These are phyloP conservation scores for Panorpa germanica DNA, from an alignment of 2,888 invertebrate genomes.

Conservation along the genomic window DNA sequence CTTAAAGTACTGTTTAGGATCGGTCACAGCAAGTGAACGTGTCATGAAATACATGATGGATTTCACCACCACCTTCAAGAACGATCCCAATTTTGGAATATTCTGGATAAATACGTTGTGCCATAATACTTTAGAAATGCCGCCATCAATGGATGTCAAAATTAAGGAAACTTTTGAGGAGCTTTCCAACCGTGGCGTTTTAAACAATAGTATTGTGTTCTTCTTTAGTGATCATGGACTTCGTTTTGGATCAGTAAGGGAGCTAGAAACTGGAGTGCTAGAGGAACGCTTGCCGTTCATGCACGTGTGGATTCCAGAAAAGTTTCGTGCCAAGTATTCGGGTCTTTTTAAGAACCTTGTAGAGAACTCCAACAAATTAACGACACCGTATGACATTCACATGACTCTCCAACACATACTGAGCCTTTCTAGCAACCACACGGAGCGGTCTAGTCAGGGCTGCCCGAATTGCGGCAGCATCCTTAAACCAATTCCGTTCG, in stretches of 20 bases:
- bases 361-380: slow-evolving; percentile 42
- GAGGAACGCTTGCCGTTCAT: slow-evolving; percentile 61
- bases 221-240: slow-evolving; percentile 67
- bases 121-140: slow-evolving; percentile 46
- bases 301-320: slow-evolving; percentile 45
- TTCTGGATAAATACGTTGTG: slow-evolving; percentile 67
- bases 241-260: slow-evolving; percentile 51
- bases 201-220: slow-evolving; percentile 45
- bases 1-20: slow-evolving; percentile 38
- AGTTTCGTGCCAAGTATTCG: slow-evolving; percentile 33
- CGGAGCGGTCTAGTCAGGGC: slow-evolving; percentile 25
- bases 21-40: slow-evolving; percentile 42
- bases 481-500: slow-evolving; percentile 32
- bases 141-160: slow-evolving; percentile 43
- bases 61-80: slow-evolving; percentile 39
- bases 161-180: slow-evolving; percentile 36
- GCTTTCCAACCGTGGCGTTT: slow-evolving; percentile 34
- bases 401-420: slow-evolving; percentile 48
- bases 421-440: slow-evolving; percentile 28
- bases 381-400: slow-evolving; percentile 58
- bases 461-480: slow-evolving; percentile 48
- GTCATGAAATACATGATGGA: slow-evolving; percentile 48
- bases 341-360: slow-evolving; percentile 32
- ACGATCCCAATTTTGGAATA: slow-evolving; percentile 46
- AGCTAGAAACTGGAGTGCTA: slow-evolving; percentile 49